Base-by-base conservation (phyloP, 92 coral and sea anemone genomes). In the Parazoanthus atlanticus region DNA sequence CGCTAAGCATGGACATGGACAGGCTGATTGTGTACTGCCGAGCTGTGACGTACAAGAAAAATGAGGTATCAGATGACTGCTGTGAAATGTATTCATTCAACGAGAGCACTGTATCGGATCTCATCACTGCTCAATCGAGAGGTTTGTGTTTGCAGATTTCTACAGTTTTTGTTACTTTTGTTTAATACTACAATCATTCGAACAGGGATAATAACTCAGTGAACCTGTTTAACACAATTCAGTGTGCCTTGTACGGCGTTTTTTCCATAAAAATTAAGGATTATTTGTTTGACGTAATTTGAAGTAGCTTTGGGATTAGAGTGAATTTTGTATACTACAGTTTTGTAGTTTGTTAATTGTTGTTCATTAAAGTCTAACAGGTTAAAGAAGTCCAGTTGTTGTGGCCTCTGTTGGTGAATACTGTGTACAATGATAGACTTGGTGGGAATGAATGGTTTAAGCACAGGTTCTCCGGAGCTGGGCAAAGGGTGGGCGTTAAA, bases 71-170 rank as follows among this genome's bases (percentile, higher is more conserved):
- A 9, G 98, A 89, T 41, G 94, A 95, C 71, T 95, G 96, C 76
- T 93, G 98, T 89, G 96, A 95, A 72, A 95, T 95, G 98, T 95
- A 93, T 87, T 95, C 98, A 3, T 92, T 95, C 88, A 95, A 88
- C 72, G 98, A 95, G 79, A 86, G 93, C 32, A 78, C 84, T 23
- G 88, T 91, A 19, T 79, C 80, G 40, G 98, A 95, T 79, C 74
- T 88, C 28, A 89, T 93, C 30, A 70, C 96, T 58, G 96, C 93
- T 3, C 94, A 86, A 8, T 91, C 98, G 34, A 86, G 96, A 91
- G 96, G 98, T 95, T 67, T 66, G 64, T 54, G 34, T 52, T 33
- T 82, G 25, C 73, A 61, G 43, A 10, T 34, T 61, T 0, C 12
- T 29, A 54, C 26, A 10, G n/a, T 32, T 31, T 31, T 30, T 8